Evolutionary conservation across 2,797 vertebrate genomes (phyloP).

Genomic region (Bothrops alternatus): DNA sequence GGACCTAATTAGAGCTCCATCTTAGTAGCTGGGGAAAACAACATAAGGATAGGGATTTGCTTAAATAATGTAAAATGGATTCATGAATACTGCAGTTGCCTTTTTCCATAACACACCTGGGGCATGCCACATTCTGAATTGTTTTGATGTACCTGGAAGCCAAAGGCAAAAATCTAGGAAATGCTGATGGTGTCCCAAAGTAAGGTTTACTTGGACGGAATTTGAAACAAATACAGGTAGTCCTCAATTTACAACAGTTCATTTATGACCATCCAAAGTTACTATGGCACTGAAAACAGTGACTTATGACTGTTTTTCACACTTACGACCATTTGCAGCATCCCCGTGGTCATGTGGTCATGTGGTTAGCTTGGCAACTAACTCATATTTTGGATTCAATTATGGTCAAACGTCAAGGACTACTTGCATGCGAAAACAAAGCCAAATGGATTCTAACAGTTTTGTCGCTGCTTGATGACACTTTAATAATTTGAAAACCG

Average conservation of each 20-base stretch:
- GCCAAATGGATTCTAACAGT: background rate
- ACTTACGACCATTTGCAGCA: background rate
- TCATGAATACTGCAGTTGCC: conserved; percentile 37
- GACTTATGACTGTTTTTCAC: background rate
- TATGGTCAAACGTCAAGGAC: background rate
- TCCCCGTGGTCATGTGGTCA: background rate
- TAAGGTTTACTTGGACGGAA: background rate
- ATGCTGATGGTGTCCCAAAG: background rate
- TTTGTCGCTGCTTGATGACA: background rate
- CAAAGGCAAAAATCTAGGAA: background rate
- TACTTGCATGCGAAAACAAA: background rate
- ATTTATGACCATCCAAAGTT: background rate
- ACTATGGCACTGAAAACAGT: background rate
- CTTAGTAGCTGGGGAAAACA: conserved; percentile 5
- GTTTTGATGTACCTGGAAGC: background rate
- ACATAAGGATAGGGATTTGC: conserved; percentile 41
- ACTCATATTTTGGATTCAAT: background rate
- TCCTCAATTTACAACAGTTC: background rate
- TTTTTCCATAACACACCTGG: conserved; percentile 14
- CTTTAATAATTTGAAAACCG: background rate
- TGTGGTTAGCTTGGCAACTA: background rate
- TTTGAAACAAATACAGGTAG: background rate
- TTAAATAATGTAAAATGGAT: conserved; percentile 50
- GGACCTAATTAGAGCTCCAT: conserved; percentile 57
- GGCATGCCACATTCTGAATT: conserved; percentile 20